Percentiles rank a stretch among this genome's conserved stretches.
These are phyloP conservation scores for Baccha elongata DNA, from an alignment of 2,888 invertebrate genomes.

Conservation along the genomic window DNA sequence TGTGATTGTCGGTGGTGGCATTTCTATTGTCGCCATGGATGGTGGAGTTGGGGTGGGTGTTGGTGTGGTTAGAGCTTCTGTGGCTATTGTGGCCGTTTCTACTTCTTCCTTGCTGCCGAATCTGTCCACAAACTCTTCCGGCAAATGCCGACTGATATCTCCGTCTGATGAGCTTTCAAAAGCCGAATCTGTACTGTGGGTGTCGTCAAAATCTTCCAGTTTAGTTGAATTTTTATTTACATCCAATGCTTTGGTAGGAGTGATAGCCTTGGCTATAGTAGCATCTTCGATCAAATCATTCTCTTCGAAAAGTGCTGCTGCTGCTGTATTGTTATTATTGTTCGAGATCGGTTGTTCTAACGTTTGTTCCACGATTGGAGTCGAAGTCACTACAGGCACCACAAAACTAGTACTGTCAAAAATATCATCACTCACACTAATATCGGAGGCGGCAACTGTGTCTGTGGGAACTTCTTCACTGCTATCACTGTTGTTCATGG, in stretches of 20 bases:
- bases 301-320: slow-evolving; percentile 41
- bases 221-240: slow-evolving; percentile 79
- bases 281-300: slow-evolving; percentile 59
- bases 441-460: slow-evolving; percentile 79
- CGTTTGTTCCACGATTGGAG: slow-evolving; percentile 43
- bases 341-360: slow-evolving; percentile 41
- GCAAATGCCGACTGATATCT: slow-evolving; percentile 80
- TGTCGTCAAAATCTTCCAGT: slow-evolving; percentile 80
- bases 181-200: slow-evolving; percentile 81
- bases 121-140: slow-evolving; percentile 80
- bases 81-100: slow-evolving; percentile 80
- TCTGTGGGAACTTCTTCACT: slow-evolving; percentile 81
- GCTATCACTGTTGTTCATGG: slow-evolving; percentile 80
- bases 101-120: slow-evolving; percentile 79
- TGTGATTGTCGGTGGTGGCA: slow-evolving; percentile 32
- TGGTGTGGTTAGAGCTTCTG: slow-evolving; percentile 77
- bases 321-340: slow-evolving; percentile 54
- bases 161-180: slow-evolving; percentile 82
- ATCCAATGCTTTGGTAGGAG: slow-evolving; percentile 77
- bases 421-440: slow-evolving; percentile 80
- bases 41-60: slow-evolving; percentile 67
- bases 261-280: slow-evolving; percentile 52
- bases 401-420: slow-evolving; percentile 75
- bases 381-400: slow-evolving; percentile 56
- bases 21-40: slow-evolving; percentile 16